Evolutionary conservation across 2,888 invertebrate genomes (phyloP).

Genomic region (Coleophora deauratella): DNA sequence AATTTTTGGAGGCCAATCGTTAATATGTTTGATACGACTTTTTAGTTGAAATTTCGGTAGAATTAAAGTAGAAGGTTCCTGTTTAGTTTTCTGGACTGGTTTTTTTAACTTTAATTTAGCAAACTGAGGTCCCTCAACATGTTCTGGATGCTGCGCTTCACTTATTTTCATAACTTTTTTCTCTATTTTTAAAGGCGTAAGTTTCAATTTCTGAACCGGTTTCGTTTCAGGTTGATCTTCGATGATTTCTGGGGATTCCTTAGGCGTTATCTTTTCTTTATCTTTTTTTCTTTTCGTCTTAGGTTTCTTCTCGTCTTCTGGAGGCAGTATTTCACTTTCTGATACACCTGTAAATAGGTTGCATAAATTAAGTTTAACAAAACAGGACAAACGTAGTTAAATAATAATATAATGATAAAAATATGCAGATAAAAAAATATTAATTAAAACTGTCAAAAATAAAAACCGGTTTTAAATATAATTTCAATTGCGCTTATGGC

Average conservation of each 20-base stretch:
- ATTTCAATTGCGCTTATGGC: too few species aligned
- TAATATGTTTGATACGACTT: constrained; percentile 77
- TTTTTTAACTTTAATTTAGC: constrained; percentile 81
- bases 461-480: not conserved
- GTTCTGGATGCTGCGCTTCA: constrained; percentile 75
- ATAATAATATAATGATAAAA: too few species aligned
- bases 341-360: constrained; percentile 6
- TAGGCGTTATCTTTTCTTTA: constrained; percentile 11
- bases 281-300: not conserved
- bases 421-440: too few species aligned
- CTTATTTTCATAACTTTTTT: constrained; percentile 73
- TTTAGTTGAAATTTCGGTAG: constrained; percentile 81
- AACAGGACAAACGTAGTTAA: too few species aligned
- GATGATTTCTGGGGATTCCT: constrained; percentile 8
- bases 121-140: constrained; percentile 73
- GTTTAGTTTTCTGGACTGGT: constrained; percentile 61
- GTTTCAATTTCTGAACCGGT: constrained; percentile 25
- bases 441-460: too few species aligned
- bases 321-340: not conserved
- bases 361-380: too few species aligned
- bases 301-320: not conserved
- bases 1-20: constrained; percentile 77
- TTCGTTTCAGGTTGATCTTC: not conserved
- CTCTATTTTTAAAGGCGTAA: constrained; percentile 75
- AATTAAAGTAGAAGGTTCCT: constrained; percentile 41